Percentiles rank a stretch among this genome's conserved stretches.
Conservation (phyloP, 1,140 invertebrate genomes). For the Halyomorpha halys region DNA sequence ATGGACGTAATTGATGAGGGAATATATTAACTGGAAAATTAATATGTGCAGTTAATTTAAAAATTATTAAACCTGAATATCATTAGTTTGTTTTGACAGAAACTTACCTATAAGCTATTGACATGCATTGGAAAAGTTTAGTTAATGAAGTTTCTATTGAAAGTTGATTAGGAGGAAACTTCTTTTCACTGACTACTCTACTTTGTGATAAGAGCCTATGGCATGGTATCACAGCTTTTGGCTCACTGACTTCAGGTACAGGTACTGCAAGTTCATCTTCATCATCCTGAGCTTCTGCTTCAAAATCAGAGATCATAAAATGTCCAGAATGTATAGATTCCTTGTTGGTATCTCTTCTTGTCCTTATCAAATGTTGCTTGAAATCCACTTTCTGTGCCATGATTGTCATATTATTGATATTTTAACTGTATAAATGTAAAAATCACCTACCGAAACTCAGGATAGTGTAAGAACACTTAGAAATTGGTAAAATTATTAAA, state of each 20-base stretch:
- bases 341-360: conserved; percentile 31
- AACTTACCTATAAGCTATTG: conserved; percentile 85
- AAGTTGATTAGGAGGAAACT: conserved; percentile 41
- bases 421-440: no score
- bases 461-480: no score
- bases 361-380: conserved; percentile 23
- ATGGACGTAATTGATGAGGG: no score
- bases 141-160: conserved; percentile 87
- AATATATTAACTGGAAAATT: no score
- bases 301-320: conserved; percentile 96
- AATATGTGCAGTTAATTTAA: no score
- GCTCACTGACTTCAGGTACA: conserved; percentile 53
- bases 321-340: conserved; percentile 94
- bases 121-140: conserved; percentile 94
- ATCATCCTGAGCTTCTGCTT: conserved; percentile 81
- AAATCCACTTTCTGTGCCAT: conserved; percentile 28
- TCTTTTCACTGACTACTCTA: background rate
- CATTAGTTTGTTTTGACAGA: background rate
- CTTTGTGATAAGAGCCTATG: background rate
- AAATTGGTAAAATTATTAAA: no score
- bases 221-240: conserved; percentile 28
- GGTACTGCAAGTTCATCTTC: conserved; percentile 69
- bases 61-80: background rate
- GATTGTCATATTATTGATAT: conserved; percentile 27
- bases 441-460: no score